phyloP scores from a whole-genome alignment of 2,888 invertebrate species.

The Blera fallax region DNA sequence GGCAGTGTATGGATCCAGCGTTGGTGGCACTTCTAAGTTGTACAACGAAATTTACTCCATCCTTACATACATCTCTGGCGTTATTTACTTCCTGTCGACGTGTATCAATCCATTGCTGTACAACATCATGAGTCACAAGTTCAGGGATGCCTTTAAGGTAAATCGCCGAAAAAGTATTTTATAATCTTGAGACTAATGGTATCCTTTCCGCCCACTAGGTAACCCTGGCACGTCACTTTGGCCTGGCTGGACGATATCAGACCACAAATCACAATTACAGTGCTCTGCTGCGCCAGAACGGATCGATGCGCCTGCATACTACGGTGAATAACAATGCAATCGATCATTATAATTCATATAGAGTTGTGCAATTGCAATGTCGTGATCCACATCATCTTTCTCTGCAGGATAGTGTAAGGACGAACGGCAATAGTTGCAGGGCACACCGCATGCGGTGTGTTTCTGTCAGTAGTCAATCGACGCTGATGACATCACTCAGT shows the following conservation, averaged over 20 bases:
- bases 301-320: conserved; percentile 80
- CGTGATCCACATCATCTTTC: conserved; percentile 80
- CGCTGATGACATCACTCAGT: conserved; percentile 77
- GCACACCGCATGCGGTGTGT: conserved; percentile 78
- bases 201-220: conserved; percentile 74
- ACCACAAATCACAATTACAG: conserved; percentile 80
- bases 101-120: conserved; percentile 88
- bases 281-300: conserved; percentile 79
- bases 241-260: conserved; percentile 78
- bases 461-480: conserved; percentile 78
- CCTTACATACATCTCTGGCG: conserved; percentile 86
- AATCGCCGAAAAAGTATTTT: conserved; percentile 36
- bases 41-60: conserved; percentile 85
- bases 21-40: conserved; percentile 76
- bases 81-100: conserved; percentile 87
- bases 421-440: conserved; percentile 74
- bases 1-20: conserved; percentile 86
- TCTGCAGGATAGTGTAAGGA: conserved; percentile 80
- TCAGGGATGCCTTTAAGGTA: conserved; percentile 87
- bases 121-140: conserved; percentile 88
- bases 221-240: conserved; percentile 80
- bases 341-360: conserved; percentile 79
- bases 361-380: conserved; percentile 80
- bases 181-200: conserved; percentile 13
- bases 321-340: conserved; percentile 80